phyloP scores from a whole-genome alignment of 2,797 vertebrate species.

The Sorex maritimensis region DNA sequence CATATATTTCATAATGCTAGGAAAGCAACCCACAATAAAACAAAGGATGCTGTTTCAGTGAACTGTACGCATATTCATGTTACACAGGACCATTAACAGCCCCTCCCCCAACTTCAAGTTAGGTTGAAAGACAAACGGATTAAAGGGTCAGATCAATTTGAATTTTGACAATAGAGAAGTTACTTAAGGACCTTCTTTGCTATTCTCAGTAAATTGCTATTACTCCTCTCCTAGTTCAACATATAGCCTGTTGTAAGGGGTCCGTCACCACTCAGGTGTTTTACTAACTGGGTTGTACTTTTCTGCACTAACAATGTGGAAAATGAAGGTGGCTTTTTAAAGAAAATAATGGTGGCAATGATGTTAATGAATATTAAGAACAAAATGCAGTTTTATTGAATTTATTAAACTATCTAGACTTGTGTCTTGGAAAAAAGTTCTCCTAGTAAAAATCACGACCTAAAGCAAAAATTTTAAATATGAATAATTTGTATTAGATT shows the following conservation, averaged over 20 bases:
- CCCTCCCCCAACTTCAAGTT: neutral
- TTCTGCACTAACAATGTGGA: neutral
- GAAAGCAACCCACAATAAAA: neutral
- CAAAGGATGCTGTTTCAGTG: neutral
- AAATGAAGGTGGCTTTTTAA: no score
- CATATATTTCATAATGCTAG: neutral
- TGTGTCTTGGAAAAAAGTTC: no score
- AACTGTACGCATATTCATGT: constrained; percentile 13
- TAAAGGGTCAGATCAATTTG: constrained; percentile 1
- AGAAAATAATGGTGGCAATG: no score
- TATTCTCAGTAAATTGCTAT: neutral
- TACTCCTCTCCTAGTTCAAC: neutral
- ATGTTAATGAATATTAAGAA: no score
- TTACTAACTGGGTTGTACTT: neutral
- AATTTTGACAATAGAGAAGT: neutral
- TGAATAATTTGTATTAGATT: no score
- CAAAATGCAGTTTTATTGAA: no score
- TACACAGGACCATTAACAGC: neutral
- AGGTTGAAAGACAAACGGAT: constrained; percentile 42
- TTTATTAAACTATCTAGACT: no score
- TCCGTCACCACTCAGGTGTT: neutral
- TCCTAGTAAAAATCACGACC: no score
- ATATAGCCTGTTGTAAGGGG: no score
- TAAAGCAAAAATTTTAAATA: no score
- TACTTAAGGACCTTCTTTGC: neutral